These are phyloP conservation scores for Alloscopus bannaensis DNA, from an alignment of 2,888 invertebrate species.

Conservation along the genomic window DNA sequence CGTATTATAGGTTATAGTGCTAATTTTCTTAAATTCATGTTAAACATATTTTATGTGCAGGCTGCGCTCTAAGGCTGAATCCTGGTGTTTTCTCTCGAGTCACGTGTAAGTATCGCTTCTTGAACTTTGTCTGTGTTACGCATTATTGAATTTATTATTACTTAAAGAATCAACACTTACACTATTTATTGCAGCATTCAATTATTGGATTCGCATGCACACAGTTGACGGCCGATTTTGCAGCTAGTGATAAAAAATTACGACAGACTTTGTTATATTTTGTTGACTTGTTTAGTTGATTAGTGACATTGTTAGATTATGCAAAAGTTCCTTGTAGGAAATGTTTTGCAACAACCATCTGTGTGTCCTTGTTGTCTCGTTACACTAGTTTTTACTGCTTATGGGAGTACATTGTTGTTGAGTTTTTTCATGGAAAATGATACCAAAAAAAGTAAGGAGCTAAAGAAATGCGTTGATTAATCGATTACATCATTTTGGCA, in stretches of 20 bases:
- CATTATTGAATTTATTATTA: background rate
- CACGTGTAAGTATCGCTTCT: slow-evolving; percentile 45
- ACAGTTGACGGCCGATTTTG: slow-evolving; percentile 65
- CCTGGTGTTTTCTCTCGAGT: slow-evolving; percentile 67
- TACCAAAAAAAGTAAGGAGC: no score
- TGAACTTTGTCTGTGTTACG: background rate
- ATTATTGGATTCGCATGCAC: slow-evolving; percentile 65
- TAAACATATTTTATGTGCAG: slow-evolving; percentile 13
- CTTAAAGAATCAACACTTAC: no score
- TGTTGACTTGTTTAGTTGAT: no score
- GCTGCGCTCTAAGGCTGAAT: slow-evolving; percentile 63
- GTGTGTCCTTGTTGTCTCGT: background rate
- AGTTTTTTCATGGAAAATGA: no score
- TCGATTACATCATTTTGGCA: no score
- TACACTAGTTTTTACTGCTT: no score
- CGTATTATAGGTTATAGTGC: background rate
- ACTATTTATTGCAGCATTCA: slow-evolving; percentile 43
- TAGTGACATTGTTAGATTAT: background rate
- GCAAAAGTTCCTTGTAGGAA: background rate
- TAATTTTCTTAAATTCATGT: background rate
- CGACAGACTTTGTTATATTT: background rate
- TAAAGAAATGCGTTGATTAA: no score
- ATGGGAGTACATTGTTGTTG: no score
- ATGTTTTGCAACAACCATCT: background rate
- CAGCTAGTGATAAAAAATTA: slow-evolving; percentile 4